Evolutionary conservation across 2,797 vertebrate species (phyloP), one percentile per base, ranked within the genome.

Genomic region (Pagetopsis macropterus): DNA sequence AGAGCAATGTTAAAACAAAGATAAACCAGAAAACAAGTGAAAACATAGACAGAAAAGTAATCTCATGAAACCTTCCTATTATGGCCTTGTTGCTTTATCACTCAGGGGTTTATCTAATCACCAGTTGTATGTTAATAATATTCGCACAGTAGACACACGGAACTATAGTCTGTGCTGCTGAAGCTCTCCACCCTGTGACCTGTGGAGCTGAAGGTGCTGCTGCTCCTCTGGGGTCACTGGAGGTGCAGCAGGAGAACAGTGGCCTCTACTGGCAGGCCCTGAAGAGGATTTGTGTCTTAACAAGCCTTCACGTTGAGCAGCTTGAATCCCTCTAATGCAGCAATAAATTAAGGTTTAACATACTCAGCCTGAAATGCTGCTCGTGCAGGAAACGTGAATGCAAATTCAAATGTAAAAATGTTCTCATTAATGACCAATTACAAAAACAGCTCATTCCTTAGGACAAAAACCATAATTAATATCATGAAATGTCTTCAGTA

Each of bases 241-340:
- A 79, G 75, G 59, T 76, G 67, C 75, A 43, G 65, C 67, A 70
- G 81, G 78, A 69, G 65, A 90, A 87, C 80, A 82, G 84, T 50
- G 90, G 84, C 93, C 91, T 90, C 93, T 90, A 67, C 88, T 92
- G 92, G 90, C n/a, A 14, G 61, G 31, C 19, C 33, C 16, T 33
- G 51, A 70, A 51, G 68, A 40, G 37, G 33, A 14, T 16, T 27
- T 9, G 33, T 37, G 10, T 37, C 4, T 21, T 4, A 0, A 33
- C 14, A 40, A 7, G 5, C n/a, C 37, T 23, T 9, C 37, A 13
- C 9, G n/a, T 40, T 23, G 23, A 23, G 5, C 19, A 54, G 13
- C 57, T 6, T 27, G 27, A 27, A 27, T 46, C 41, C 41, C 14
- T 31, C 49, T 6, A 6, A 23, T 23, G 46, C 33, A 64, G 52